Base-by-base conservation (phyloP, 1,140 invertebrate species). In the Lepidotrigona ventralis region DNA sequence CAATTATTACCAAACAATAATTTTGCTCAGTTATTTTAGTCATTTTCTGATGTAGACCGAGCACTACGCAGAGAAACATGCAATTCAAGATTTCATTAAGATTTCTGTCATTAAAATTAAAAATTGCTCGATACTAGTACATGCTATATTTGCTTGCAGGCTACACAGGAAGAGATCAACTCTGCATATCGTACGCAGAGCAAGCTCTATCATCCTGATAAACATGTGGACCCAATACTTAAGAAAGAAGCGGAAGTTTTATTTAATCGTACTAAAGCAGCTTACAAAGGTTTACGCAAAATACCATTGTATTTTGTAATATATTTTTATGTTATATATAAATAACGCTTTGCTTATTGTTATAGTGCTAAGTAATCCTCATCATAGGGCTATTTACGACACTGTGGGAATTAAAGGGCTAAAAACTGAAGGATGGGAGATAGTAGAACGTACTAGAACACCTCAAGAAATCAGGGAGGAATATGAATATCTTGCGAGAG, bases 401-500 rank as follows among this genome's bases (percentile, higher is more conserved):
- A 96, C 95, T 17, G 92, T 97, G 84, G 97, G 97, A 46, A 94
- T 95, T 19, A 95, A 97, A 92, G 98, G 98, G 3, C 92, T 99
- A 29, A 96, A 98, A 93, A 98, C 97, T 17, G 97, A 98, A 92
- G 98, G 98, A 75, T 98, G 98, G 97, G 98, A 98, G 94, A 95
- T 99, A 80, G 97, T 98, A 46, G 96, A 98, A 85, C 94, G 98
- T 39, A 98, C 97, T 14, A 97, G 97, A 94, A 98, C 98, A 11
- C 98, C 98, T 17, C 96, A 97, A 86, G 98, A 99, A 95, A 99
- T 99, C 72, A 95, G 98, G 82, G 98, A 99, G 88, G 98, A 99
- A 94, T 99, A 98, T 95, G 98, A 99, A 93, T 95, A 97, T 88
- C 94, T 98, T 39, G 96, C 97, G 46, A 91, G 95, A 83, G 97